Evolutionary conservation across 2,888 invertebrate species (phyloP).

Genomic region (Microctonus brassicae): DNA sequence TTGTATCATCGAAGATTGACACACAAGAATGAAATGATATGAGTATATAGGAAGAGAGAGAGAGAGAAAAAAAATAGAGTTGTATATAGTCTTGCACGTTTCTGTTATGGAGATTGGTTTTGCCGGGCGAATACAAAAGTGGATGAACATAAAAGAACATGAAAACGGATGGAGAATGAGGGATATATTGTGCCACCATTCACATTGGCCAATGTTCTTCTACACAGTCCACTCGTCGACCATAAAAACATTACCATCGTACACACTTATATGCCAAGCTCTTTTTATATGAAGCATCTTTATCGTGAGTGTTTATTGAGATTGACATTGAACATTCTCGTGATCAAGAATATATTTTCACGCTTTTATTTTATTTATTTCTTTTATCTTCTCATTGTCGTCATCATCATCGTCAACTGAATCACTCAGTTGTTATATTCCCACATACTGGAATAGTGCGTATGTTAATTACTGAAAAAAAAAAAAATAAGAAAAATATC

Average conservation of each 20-base stretch:
- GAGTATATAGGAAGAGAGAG: background rate
- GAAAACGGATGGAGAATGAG: background rate
- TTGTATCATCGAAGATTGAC: conserved; percentile 32
- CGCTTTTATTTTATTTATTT: conserved; percentile 1
- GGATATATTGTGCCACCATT: background rate
- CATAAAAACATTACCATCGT: conserved; percentile 25
- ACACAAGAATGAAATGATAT: conserved; percentile 41
- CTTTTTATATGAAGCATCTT: background rate
- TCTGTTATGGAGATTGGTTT: conserved; percentile 52
- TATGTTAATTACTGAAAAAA: too few species aligned
- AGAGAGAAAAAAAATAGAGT: background rate
- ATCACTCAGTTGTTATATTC: background rate
- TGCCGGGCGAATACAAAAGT: conserved; percentile 50
- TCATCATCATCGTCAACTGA: too few species aligned
- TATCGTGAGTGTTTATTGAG: conserved; percentile 24
- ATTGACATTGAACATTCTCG: conserved; percentile 26
- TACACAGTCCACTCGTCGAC: conserved; percentile 24
- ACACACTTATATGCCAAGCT: background rate
- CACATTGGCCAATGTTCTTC: conserved; percentile 16
- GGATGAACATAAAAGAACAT: conserved; percentile 40
- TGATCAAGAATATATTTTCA: background rate
- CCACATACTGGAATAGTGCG: too few species aligned
- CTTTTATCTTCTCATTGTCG: background rate
- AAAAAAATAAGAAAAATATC: too few species aligned
- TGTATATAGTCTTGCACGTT: conserved; percentile 42